phyloP scores from a whole-genome alignment of 1,140 invertebrate species.

The Bombus huntii region DNA sequence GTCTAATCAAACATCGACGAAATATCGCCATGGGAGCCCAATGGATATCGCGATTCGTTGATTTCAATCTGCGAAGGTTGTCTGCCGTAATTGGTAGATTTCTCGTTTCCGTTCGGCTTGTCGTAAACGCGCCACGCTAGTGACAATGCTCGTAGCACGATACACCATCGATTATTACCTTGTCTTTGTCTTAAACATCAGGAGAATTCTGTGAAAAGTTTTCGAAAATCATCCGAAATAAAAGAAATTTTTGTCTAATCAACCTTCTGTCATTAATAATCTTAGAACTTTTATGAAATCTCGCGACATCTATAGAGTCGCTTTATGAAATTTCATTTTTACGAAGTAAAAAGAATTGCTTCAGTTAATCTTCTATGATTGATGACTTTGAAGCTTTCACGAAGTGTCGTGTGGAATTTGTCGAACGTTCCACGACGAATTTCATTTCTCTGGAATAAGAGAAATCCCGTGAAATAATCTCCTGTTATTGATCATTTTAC shows the following conservation, averaged over 20 bases:
- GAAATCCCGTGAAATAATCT: too few species aligned
- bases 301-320: too few species aligned
- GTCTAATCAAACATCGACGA: slow-evolving; percentile 16
- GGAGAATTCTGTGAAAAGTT: background rate
- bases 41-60: slow-evolving; percentile 32
- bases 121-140: background rate
- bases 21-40: background rate
- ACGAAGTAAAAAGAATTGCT: too few species aligned
- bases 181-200: background rate
- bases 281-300: too few species aligned
- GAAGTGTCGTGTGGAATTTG: too few species aligned
- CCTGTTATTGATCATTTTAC: too few species aligned
- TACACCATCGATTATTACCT: background rate
- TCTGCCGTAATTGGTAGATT: slow-evolving; percentile 54
- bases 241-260: background rate
- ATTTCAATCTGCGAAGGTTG: slow-evolving; percentile 55
- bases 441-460: too few species aligned
- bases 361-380: too few species aligned
- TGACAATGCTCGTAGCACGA: background rate
- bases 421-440: too few species aligned
- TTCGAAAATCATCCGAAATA: background rate
- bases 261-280: too few species aligned
- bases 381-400: too few species aligned
- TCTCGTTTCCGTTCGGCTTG: slow-evolving; percentile 48
- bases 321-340: too few species aligned